Evolutionary conservation across 2,888 invertebrate genomes (phyloP).

Genomic region (Kuschelorhynchus macadamiae): DNA sequence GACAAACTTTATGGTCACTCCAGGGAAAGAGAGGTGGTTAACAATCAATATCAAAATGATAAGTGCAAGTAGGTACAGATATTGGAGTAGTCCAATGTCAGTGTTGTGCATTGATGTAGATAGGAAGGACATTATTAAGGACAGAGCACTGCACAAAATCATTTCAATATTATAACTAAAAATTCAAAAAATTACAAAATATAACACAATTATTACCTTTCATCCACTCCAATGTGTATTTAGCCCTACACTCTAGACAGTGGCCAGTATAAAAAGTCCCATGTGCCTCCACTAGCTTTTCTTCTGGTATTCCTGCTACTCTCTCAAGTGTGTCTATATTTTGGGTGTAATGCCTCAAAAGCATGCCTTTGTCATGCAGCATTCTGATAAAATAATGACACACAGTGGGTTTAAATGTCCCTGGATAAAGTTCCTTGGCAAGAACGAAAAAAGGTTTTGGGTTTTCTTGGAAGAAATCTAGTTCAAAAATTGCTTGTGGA

Average conservation of each 20-base stretch:
- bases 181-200: background rate
- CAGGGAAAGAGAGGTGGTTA: too few species aligned
- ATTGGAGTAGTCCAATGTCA: too few species aligned
- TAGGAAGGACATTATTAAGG: too few species aligned
- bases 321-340: conserved; percentile 96
- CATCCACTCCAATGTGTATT: conserved; percentile 87
- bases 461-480: conserved; percentile 88
- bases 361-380: conserved; percentile 84
- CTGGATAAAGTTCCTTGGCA: conserved; percentile 91
- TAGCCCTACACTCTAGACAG: conserved; percentile 82
- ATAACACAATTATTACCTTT: conserved; percentile 84
- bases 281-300: conserved; percentile 94
- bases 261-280: conserved; percentile 93
- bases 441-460: conserved; percentile 94
- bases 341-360: conserved; percentile 86
- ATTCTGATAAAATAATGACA: conserved; percentile 93
- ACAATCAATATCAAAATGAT: too few species aligned
- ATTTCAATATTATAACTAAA: background rate
- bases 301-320: conserved; percentile 84
- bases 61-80: too few species aligned
- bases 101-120: too few species aligned
- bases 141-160: too few species aligned
- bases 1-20: too few species aligned
- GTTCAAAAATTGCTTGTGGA: conserved; percentile 93
- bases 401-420: conserved; percentile 88